Percentiles rank a stretch among this genome's conserved stretches.
phyloP scores from a whole-genome alignment of 1,140 invertebrate species.

The Stegodyphus mimosarum region DNA sequence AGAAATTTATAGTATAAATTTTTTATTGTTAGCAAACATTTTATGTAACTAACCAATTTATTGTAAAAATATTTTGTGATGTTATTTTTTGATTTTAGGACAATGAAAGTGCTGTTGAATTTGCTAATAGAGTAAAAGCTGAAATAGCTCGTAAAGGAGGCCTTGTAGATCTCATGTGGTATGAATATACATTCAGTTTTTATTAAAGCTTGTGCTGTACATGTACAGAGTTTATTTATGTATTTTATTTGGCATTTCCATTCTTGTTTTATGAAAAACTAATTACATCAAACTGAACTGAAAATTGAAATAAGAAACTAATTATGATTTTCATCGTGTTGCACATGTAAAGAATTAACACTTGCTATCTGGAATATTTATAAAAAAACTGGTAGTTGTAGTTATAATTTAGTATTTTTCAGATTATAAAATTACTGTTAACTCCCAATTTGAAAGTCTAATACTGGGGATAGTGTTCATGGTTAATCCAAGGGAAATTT shows the following conservation, averaged over 20 bases:
- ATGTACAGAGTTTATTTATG: neutral
- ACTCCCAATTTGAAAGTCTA: no score
- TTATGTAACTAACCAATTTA: neutral
- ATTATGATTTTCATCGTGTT: neutral
- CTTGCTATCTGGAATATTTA: neutral
- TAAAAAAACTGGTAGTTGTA: no score
- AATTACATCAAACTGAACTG: no score
- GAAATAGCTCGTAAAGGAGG: conserved; percentile 93
- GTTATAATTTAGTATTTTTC: no score
- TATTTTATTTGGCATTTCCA: neutral
- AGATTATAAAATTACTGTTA: no score
- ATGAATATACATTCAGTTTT: conserved; percentile 66
- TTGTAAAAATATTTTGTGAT: neutral
- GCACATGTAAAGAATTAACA: neutral
- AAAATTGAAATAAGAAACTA: no score
- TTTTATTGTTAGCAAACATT: no score
- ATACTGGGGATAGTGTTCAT: no score
- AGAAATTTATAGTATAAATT: no score
- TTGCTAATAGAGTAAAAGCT: conserved; percentile 95
- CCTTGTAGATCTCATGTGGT: conserved; percentile 96
- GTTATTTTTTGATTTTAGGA: conserved; percentile 63
- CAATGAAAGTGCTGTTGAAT: conserved; percentile 87
- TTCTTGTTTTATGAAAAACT: no score
- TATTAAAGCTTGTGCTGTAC: neutral
- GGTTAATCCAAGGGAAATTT: no score